Base-by-base conservation (phyloP, 2,888 invertebrate species). In the Phytoseiulus persimilis region DNA sequence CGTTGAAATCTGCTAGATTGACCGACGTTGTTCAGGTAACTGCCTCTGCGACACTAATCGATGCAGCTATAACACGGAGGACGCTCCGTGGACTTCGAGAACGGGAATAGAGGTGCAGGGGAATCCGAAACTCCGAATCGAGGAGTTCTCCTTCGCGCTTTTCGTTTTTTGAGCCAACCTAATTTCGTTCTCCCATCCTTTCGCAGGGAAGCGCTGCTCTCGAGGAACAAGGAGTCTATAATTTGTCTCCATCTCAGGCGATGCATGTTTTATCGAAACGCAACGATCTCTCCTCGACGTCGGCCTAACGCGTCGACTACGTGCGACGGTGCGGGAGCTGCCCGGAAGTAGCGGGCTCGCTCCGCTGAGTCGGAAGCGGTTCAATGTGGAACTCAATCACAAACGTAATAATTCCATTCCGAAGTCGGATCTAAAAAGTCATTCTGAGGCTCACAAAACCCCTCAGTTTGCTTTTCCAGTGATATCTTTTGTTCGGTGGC, bases 11-110 rank as follows among this genome's bases (percentile, higher is more conserved):
- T n/a, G 87, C 87, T 33, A 33, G 87, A 87, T 33, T 87, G 87
- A 87, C 87, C n/a, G 87, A 87, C 45, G 87, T 87, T 45, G 87
- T 87, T 87, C 87, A 87, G 87, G 87, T 87, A 14, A 87, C 9
- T 32, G n/a, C n/a, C n/a, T n/a, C n/a, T n/a, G n/a, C n/a, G n/a
- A n/a, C n/a, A n/a, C n/a, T n/a, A n/a, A n/a, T n/a, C n/a, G n/a
- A n/a, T n/a, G n/a, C n/a, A n/a, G n/a, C n/a, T n/a, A n/a, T n/a
- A n/a, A n/a, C n/a, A n/a, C n/a, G n/a, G n/a, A n/a, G n/a, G n/a
- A n/a, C n/a, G n/a, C n/a, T n/a, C n/a, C n/a, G n/a, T n/a, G n/a
- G n/a, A n/a, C n/a, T n/a, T n/a, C n/a, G n/a, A n/a, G n/a, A n/a
- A n/a, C n/a, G n/a, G n/a, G n/a, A n/a, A n/a, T n/a, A n/a, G n/a